Evolutionary conservation across 2,888 invertebrate species (phyloP).

Genomic region (Argynnis bischoffii): DNA sequence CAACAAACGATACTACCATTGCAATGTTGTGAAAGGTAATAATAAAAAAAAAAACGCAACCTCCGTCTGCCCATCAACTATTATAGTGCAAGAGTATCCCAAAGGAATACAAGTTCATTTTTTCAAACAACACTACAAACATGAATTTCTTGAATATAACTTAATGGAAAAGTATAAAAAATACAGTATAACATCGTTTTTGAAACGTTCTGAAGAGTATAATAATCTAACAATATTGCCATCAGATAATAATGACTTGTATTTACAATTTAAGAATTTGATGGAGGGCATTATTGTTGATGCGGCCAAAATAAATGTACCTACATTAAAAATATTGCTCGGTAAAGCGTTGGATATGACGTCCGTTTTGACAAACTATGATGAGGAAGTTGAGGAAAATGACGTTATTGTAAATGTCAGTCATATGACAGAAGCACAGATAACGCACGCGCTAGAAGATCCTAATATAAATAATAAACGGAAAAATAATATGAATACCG

Average conservation of each 20-base stretch:
- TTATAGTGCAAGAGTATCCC: constrained; percentile 49
- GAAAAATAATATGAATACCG: constrained; percentile 4
- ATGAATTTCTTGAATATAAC: constrained; percentile 43
- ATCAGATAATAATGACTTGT: constrained; percentile 46
- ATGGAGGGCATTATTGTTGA: constrained; percentile 51
- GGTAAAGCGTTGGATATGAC: constrained; percentile 61
- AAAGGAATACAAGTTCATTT: constrained; percentile 60
- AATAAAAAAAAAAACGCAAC: background rate
- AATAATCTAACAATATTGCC: constrained; percentile 26
- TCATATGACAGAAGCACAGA: constrained; percentile 49
- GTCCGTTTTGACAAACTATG: constrained; percentile 47
- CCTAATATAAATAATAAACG: constrained; percentile 23
- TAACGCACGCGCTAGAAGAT: constrained; percentile 45
- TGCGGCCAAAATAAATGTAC: constrained; percentile 50
- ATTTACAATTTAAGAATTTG: constrained; percentile 55
- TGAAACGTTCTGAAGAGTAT: constrained; percentile 42
- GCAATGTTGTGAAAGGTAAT: constrained; percentile 43
- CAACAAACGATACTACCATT: constrained; percentile 53
- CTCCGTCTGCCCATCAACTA: constrained; percentile 56
- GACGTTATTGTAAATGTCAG: constrained; percentile 26
- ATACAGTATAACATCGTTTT: constrained; percentile 47
- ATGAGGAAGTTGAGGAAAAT: constrained; percentile 39
- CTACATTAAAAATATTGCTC: constrained; percentile 50
- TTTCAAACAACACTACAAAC: constrained; percentile 56
- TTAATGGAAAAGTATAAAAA: constrained; percentile 48